Evolutionary conservation across 2,113 vertebrate species (phyloP).

Genomic region (Corythoichthys intestinalis): DNA sequence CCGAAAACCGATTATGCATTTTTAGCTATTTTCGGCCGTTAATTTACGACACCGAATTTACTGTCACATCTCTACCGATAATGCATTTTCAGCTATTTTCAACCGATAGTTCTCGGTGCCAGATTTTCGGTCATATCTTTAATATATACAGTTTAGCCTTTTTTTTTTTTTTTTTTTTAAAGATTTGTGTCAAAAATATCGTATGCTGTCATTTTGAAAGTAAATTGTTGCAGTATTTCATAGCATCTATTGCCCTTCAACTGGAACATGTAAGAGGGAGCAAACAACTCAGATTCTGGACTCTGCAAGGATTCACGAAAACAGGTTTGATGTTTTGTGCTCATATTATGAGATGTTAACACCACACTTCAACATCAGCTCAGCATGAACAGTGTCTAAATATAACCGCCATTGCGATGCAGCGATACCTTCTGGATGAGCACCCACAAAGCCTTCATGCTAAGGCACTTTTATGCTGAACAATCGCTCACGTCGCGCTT

Average conservation of each 20-base stretch:
- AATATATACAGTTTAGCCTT: too few species aligned
- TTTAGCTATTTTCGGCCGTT: too few species aligned
- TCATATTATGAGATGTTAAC: not conserved
- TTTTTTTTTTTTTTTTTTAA: too few species aligned
- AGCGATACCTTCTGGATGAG: constrained; percentile 37
- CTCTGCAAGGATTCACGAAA: not conserved
- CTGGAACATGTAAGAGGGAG: not conserved
- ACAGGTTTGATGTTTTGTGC: not conserved
- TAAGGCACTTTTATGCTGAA: constrained; percentile 18
- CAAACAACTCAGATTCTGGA: not conserved
- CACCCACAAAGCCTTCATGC: constrained; percentile 34
- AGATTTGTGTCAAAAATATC: too few species aligned
- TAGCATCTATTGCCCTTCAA: not conserved
- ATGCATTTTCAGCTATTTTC: too few species aligned
- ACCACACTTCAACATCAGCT: not conserved
- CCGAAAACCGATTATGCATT: too few species aligned
- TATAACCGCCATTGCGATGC: constrained; percentile 55
- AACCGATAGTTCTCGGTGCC: too few species aligned
- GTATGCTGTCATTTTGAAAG: too few species aligned
- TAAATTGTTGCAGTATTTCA: too few species aligned
- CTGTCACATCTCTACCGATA: too few species aligned
- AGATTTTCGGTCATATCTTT: too few species aligned
- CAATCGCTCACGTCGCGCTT: constrained; percentile 16
- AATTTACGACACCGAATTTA: too few species aligned
- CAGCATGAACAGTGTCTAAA: constrained; percentile 30